Conservation (phyloP, 2,797 vertebrate genomes). For the Darevskia nairensis region DNA sequence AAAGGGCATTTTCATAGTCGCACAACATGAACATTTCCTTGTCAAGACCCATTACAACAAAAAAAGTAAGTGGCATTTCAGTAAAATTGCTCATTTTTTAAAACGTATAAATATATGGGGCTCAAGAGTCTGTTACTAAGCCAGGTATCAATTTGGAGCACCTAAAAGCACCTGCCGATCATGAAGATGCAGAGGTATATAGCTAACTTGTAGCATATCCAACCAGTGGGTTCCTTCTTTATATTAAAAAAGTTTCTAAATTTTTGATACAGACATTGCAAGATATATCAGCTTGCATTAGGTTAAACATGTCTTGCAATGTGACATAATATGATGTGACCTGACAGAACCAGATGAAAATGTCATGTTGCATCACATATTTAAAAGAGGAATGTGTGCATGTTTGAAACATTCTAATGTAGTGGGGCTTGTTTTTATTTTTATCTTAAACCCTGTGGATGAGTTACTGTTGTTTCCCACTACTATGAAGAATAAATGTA, state of each 20-base stretch:
- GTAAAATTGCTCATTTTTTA: slow-evolving; percentile 41
- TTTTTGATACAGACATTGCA: slow-evolving; percentile 26
- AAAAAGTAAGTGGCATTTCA: slow-evolving; percentile 67
- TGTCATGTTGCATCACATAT: slow-evolving; percentile 29
- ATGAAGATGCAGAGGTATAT: slow-evolving; percentile 19
- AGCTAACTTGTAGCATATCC: slow-evolving; percentile 30
- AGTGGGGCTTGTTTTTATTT: neutral
- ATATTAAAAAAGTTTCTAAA: slow-evolving; percentile 36
- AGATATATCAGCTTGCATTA: slow-evolving; percentile 21
- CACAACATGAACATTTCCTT: slow-evolving; percentile 63
- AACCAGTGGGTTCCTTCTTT: slow-evolving; percentile 33
- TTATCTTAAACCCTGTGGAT: neutral
- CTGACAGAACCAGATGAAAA: slow-evolving; percentile 56
- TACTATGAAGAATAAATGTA: neutral
- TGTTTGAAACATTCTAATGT: slow-evolving; percentile 20
- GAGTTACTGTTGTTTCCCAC: neutral
- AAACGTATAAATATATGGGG: slow-evolving; percentile 21
- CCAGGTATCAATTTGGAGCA: slow-evolving; percentile 31
- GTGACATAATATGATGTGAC: slow-evolving; percentile 53
- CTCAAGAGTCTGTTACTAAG: slow-evolving; percentile 30
- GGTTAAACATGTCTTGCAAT: slow-evolving; percentile 35
- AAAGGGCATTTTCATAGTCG: slow-evolving; percentile 73
- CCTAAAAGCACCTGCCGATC: slow-evolving; percentile 1
- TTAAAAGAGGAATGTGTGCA: slow-evolving; percentile 2
- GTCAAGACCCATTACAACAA: slow-evolving; percentile 66